Base-by-base conservation (phyloP, 1,140 invertebrate species). In the Littorina saxatilis region DNA sequence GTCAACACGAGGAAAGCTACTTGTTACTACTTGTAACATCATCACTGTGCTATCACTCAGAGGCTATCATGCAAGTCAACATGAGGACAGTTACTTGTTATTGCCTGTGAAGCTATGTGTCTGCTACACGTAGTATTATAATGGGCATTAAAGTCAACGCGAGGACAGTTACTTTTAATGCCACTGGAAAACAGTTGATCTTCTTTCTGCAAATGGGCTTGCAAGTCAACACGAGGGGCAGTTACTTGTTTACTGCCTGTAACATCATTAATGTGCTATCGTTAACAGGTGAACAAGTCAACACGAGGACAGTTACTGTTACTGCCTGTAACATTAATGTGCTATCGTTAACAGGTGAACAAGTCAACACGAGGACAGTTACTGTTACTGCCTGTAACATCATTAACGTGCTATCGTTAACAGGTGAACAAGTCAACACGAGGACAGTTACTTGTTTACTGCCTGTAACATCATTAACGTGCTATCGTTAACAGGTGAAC, bases 151-250 rank as follows among this genome's bases (percentile, higher is more conserved):
- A 66, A 23, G 55, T 78, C 76, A 78, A 66, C 52, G 39, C 0
- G 55, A 66, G 55, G 58, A 78, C 76, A 40, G 32, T 63, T 78
- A 78, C 58, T 37, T 77, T 40, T 72, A 17, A 27, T 40, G 37
- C 13, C 0, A 5, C 27, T 32, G 20, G 3, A 5, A 58, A 58
- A 27, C 37, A 7, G 11, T n/a, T 72, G 4, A 39, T 15, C 32
- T 39, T 72, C 23, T 9, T 17, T 4, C 63, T 68, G 4, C 35
- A n/a, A 7, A 23, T 32, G 43, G 5, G 39, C 43, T 7, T 27
- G 58, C 76, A 78, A 37, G 55, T 78, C 76, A 78, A 66, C 52
- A 29, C 23, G 55, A 78, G 55, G 55, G 76, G 66, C 76, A 55
- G 29, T 78, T 78, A 78, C 76, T 37, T 78, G 76, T 58, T 35